Percentiles rank a stretch among this genome's conserved stretches.
These are phyloP conservation scores for Ecliptopera silaceata DNA, from an alignment of 2,888 invertebrate genomes.

Conservation along the genomic window DNA sequence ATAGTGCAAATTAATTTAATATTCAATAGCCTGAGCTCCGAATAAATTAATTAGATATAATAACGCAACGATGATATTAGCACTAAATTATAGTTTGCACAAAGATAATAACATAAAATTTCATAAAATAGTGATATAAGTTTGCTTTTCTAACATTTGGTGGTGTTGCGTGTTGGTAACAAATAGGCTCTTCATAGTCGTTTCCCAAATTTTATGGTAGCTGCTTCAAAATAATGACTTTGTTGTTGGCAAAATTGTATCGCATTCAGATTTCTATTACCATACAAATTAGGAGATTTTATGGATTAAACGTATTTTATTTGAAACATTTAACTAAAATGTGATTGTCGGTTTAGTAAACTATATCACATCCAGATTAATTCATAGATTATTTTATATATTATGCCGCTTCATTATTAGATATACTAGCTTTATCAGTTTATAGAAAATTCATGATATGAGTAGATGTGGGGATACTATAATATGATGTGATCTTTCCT, in stretches of 20 bases:
- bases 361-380: too few relatives aligned
- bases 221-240: conserved; percentile 57
- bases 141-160: conserved; percentile 7
- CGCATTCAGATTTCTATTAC: conserved; percentile 23
- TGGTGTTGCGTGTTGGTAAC: conserved; percentile 52
- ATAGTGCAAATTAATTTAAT: background rate
- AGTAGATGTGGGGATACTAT: too few relatives aligned
- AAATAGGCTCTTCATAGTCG: conserved; percentile 59
- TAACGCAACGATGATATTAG: background rate
- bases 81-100: background rate
- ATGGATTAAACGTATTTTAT: conserved; percentile 6
- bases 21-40: background rate
- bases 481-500: too few relatives aligned
- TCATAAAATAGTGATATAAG: background rate
- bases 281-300: conserved; percentile 20
- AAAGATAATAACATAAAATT: background rate
- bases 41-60: background rate
- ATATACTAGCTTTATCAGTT: too few relatives aligned
- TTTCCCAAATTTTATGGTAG: conserved; percentile 58
- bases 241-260: conserved; percentile 36
- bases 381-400: too few relatives aligned
- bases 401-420: too few relatives aligned
- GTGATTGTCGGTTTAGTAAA: too few relatives aligned
- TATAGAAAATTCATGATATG: too few relatives aligned
- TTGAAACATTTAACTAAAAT: too few relatives aligned